Evolutionary conservation across 2,888 invertebrate species (phyloP).

Genomic region (Lampropteryx suffumata): DNA sequence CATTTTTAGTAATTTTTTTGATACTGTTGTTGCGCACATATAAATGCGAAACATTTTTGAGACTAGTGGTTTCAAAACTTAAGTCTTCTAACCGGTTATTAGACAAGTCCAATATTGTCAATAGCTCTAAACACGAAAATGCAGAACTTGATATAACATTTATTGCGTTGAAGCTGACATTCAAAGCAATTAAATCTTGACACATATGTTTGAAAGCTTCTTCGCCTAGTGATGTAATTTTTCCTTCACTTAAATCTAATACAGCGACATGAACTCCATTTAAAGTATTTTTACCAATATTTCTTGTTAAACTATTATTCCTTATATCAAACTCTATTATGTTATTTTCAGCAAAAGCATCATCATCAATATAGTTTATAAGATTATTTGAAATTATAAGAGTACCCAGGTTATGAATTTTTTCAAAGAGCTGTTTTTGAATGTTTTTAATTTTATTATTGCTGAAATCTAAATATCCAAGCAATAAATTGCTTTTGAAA

Average conservation of each 20-base stretch:
- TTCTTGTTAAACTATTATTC: conserved; percentile 18
- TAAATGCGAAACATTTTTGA: conserved; percentile 18
- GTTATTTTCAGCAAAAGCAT: conserved; percentile 20
- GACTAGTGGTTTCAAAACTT: conserved; percentile 18
- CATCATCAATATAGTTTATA: conserved; percentile 22
- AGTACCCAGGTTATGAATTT: conserved; percentile 15
- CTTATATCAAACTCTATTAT: conserved; percentile 21
- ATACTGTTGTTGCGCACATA: conserved; percentile 23
- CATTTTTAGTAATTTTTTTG: conserved; percentile 7
- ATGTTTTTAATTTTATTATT: conserved; percentile 20
- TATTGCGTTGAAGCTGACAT: conserved; percentile 25
- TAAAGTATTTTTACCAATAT: conserved; percentile 21
- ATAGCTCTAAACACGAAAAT: conserved; percentile 17
- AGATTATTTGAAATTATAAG: conserved; percentile 20
- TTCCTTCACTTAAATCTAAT: conserved; percentile 24
- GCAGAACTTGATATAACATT: conserved; percentile 18
- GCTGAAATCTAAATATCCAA: conserved; percentile 25
- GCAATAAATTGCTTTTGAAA: conserved; percentile 9
- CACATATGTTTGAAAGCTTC: conserved; percentile 22
- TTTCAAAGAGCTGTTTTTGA: conserved; percentile 14
- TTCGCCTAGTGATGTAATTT: conserved; percentile 18
- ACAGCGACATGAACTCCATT: conserved; percentile 22
- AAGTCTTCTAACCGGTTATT: conserved; percentile 22
- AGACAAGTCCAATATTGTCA: conserved; percentile 25
- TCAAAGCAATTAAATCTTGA: conserved; percentile 15